Base-by-base conservation (phyloP, 2,113 vertebrate species). In the Morphnarchus princeps region DNA sequence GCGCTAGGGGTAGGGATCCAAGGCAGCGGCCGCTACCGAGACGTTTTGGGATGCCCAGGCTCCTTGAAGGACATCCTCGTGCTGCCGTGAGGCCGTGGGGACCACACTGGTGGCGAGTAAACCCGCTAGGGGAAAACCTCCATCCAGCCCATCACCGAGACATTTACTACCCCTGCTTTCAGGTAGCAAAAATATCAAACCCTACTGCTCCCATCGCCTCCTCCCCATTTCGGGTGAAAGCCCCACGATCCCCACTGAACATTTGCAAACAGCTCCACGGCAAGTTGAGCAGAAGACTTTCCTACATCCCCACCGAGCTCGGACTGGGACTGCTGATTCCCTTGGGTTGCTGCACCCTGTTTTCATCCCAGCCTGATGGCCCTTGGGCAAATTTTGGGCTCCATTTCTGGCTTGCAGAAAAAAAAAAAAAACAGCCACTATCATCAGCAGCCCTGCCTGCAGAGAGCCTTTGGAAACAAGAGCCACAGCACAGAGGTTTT, bases 401-500 rank as follows among this genome's bases (percentile, higher is more conserved):
- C 28, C 0, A 0, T 55, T 87, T 49, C 26, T 32, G 26, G 11
- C 36, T 81, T 4, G 2, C 4, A 12, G 31, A 28, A 29, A n/a
- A 42, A 40, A 32, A 67, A 28, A 55, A 22, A 45, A 22, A 45
- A 42, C 28, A 34, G 5, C 57, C 43, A 5, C 8, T 6, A 16
- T 71, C 2, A 0, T 49, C 32, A 1, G 22, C 80, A 74, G 42
- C 76, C 28, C 50, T 70, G 66, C 17, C 61, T 77, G 93, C 74
- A 22, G 43, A 61, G 85, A 73, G 67, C 45, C 67, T 94, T 70
- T 25, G 65, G 90, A 83, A 87, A 67, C 38, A 18, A 93, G 67
- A 95, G 49, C 34, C 93, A 77, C 49, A 52, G 92, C 87, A 42
- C 62, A 78, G 67, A 77, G 90, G 76, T 93, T 96, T 94, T 91